A percentile compares a stretch with the other conserved stretches of the same genome.
phyloP scores from a whole-genome alignment of 2,797 vertebrate species.

The Falco peregrinus region DNA sequence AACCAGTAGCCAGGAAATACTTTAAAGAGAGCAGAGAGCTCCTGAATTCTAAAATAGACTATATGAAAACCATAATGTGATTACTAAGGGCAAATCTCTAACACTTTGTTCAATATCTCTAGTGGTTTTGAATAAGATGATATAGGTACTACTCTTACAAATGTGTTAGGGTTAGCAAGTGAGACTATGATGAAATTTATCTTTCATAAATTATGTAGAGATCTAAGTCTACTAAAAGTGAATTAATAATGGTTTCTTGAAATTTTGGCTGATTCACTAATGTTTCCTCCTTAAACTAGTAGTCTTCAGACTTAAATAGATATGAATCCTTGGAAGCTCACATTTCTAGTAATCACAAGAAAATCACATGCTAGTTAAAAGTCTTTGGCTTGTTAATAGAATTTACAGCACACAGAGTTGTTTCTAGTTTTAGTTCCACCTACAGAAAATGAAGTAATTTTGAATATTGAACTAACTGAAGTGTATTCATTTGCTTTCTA shows the following conservation, averaged over 20 bases:
- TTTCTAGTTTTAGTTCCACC: constrained; percentile 50
- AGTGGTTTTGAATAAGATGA: not conserved
- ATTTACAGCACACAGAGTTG: not conserved
- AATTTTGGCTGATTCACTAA: constrained; percentile 13
- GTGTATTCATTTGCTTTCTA: not conserved
- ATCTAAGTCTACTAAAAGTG: not conserved
- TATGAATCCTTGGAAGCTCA: not conserved
- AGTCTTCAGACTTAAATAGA: constrained; percentile 21
- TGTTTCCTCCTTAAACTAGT: not conserved
- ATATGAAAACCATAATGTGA: not conserved
- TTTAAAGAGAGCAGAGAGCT: not conserved
- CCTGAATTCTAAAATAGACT: not conserved
- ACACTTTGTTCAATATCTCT: not conserved
- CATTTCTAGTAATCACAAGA: constrained; percentile 37
- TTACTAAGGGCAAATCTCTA: not conserved
- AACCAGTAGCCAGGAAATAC: not conserved
- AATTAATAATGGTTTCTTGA: not conserved
- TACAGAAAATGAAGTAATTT: constrained; percentile 45
- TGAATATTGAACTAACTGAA: constrained; percentile 7
- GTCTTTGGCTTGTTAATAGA: not conserved
- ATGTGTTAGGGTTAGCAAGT: not conserved
- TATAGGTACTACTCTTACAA: not conserved
- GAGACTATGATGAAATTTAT: not conserved
- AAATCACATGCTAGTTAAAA: constrained; percentile 22
- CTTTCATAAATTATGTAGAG: not conserved